A percentile compares a stretch with the other conserved stretches of the same genome.
Conservation (phyloP, 2,113 vertebrate genomes). For the Hemibagrus wyckioides region DNA sequence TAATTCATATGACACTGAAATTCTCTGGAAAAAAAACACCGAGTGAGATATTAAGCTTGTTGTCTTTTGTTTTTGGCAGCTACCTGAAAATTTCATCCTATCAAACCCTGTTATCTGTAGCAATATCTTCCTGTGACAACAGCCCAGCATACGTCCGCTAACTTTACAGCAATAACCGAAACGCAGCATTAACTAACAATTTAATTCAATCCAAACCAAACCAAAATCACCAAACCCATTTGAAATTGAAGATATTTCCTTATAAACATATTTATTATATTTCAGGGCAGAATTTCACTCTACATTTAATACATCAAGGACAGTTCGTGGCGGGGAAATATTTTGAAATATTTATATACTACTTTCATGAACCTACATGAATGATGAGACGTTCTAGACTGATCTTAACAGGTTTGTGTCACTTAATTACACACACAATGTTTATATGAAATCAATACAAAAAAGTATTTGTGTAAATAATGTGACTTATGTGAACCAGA, state of each 20-base stretch:
- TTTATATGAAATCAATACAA: not conserved
- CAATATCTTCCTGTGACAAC: not conserved
- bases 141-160: not conserved
- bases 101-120: too few relatives aligned
- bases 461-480: not conserved
- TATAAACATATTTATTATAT: not conserved
- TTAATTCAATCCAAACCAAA: not conserved
- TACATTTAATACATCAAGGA: not conserved
- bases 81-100: not conserved
- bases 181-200: not conserved
- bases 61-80: not conserved
- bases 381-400: not conserved
- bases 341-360: not conserved
- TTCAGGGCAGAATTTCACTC: not conserved
- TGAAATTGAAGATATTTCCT: not conserved
- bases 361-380: not conserved
- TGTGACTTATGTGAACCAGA: not conserved
- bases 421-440: not conserved
- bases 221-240: not conserved
- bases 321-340: not conserved
- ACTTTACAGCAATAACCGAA: not conserved
- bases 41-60: not conserved
- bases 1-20: not conserved
- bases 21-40: not conserved
- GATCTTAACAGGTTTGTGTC: conserved; percentile 1